A percentile compares a stretch with the other conserved stretches of the same genome.
These are phyloP conservation scores for Tenthredo mesomela DNA, from an alignment of 2,888 invertebrate genomes.

Conservation along the genomic window DNA sequence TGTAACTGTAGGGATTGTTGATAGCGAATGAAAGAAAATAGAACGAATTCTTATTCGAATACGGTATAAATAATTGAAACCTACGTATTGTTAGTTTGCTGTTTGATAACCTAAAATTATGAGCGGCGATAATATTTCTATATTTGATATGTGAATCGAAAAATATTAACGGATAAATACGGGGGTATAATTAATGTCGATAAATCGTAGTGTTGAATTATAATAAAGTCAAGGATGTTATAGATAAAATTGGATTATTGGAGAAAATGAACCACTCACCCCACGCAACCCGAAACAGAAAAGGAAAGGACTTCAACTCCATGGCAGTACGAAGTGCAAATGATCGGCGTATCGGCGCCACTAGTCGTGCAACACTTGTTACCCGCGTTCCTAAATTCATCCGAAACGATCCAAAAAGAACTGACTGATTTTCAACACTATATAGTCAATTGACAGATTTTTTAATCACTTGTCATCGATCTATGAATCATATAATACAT, in stretches of 20 bases:
- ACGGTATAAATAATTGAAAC: neutral
- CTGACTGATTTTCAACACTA: neutral
- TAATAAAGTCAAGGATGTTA: constrained; percentile 57
- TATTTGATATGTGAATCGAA: neutral
- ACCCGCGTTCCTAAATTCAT: constrained; percentile 19
- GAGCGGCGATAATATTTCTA: constrained; percentile 47
- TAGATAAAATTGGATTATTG: constrained; percentile 60
- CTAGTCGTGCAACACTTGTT: neutral
- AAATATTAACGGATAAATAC: constrained; percentile 25
- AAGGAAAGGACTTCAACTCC: constrained; percentile 58
- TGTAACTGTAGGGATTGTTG: neutral
- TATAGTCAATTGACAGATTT: constrained; percentile 15
- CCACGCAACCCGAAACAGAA: constrained; percentile 56
- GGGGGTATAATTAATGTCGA: neutral
- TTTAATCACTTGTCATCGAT: neutral
- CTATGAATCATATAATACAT: neutral
- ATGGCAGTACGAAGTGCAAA: neutral
- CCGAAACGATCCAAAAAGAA: neutral
- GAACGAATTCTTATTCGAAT: neutral
- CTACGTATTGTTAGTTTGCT: neutral
- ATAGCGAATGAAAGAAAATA: neutral
- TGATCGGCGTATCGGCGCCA: constrained; percentile 29
- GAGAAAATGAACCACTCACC: constrained; percentile 60
- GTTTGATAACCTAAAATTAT: constrained; percentile 40
- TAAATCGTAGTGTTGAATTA: neutral